phyloP scores from a whole-genome alignment of 1,140 invertebrate genomes.

The Drosophila setifemur region DNA sequence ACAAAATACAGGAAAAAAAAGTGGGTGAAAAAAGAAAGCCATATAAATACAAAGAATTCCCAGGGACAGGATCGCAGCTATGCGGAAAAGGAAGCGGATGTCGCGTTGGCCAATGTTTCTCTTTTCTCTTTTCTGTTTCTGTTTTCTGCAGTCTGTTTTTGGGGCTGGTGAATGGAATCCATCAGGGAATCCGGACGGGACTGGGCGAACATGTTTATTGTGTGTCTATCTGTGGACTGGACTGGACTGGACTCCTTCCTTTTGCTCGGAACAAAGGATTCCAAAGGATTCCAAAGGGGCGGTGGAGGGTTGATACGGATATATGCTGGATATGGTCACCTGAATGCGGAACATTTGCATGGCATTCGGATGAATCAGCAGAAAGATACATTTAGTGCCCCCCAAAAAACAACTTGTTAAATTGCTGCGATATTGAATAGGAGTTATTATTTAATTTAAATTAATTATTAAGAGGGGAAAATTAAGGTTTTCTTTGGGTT shows the following conservation, averaged over 20 bases:
- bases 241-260: not conserved
- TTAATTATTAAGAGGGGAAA: too few relatives aligned
- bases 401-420: too few relatives aligned
- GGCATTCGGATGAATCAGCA: constrained; percentile 13
- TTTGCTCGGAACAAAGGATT: not conserved
- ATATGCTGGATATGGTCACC: not conserved
- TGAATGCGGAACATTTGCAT: constrained; percentile 23
- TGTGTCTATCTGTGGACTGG: not conserved
- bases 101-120: constrained; percentile 72
- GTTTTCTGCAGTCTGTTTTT: constrained; percentile 8
- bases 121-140: constrained; percentile 13
- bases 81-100: constrained; percentile 73
- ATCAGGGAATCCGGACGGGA: constrained; percentile 23
- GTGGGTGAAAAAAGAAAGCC: not conserved
- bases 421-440: too few relatives aligned
- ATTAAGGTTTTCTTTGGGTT: too few relatives aligned
- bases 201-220: constrained; percentile 4
- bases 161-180: constrained; percentile 39
- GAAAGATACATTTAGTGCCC: not conserved
- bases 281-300: too few relatives aligned
- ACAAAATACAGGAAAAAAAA: not conserved
- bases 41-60: constrained; percentile 48
- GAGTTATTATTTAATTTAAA: too few relatives aligned
- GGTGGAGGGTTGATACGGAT: too few relatives aligned
- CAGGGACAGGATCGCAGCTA: constrained; percentile 37